A percentile compares a stretch with the other conserved stretches of the same genome.
Evolutionary conservation across 2,888 invertebrate species (phyloP).

Genomic region (Nycteola revayana): DNA sequence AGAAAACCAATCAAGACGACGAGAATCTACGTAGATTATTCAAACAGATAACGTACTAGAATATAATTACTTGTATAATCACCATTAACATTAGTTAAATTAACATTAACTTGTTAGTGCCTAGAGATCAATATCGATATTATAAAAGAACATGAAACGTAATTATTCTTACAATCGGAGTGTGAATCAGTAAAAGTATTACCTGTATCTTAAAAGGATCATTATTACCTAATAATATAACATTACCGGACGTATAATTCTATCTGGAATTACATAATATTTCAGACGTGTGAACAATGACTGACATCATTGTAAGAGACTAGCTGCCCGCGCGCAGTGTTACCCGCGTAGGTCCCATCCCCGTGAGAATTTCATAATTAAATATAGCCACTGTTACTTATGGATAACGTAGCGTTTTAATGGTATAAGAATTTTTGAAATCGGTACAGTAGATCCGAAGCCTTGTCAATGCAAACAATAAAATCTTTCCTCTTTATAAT

Average conservation of each 20-base stretch:
- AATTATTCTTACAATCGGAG: conserved; percentile 26
- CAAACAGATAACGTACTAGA: background rate
- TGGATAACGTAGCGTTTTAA: too few species aligned
- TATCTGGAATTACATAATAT: conserved; percentile 22
- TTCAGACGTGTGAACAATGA: conserved; percentile 13
- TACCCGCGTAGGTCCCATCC: too few species aligned
- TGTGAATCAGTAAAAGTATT: conserved; percentile 27
- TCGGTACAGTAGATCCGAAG: too few species aligned
- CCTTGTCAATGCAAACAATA: too few species aligned
- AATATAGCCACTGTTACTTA: too few species aligned
- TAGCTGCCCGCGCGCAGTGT: too few species aligned
- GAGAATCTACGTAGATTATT: conserved; percentile 1
- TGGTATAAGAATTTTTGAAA: too few species aligned
- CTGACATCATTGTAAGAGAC: too few species aligned
- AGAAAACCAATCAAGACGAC: conserved; percentile 4
- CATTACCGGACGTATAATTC: conserved; percentile 30
- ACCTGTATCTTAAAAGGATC: conserved; percentile 42
- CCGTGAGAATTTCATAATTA: too few species aligned
- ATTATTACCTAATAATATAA: conserved; percentile 33
- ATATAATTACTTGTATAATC: background rate
- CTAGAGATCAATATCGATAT: conserved; percentile 18
- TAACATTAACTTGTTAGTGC: conserved; percentile 7
- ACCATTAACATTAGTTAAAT: background rate
- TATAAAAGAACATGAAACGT: conserved; percentile 17
- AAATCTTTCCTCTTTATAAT: too few species aligned